These are phyloP conservation scores for Pristionchus maxplancki DNA, from an alignment of 2,888 invertebrate species.

Conservation along the genomic window DNA sequence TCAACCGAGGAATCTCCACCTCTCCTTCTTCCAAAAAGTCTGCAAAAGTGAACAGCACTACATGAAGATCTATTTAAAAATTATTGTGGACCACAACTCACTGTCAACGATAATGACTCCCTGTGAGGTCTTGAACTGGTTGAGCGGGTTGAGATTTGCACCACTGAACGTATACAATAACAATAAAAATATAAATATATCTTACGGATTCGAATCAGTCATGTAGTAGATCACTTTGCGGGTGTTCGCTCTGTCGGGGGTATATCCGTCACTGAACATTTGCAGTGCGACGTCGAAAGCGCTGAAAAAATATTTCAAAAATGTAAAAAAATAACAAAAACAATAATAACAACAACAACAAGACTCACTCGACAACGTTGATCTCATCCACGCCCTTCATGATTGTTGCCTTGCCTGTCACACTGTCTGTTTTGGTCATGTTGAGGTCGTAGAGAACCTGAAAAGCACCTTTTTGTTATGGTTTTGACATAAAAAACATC, in stretches of 20 bases:
- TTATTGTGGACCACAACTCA: background rate
- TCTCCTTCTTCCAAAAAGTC: background rate
- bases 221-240: background rate
- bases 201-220: background rate
- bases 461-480: background rate
- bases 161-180: background rate
- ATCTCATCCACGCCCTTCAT: background rate
- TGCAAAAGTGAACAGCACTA: background rate
- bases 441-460: slow-evolving; percentile 1
- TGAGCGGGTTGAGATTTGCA: background rate
- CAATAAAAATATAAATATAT: no score
- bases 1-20: background rate
- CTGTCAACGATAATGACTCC: background rate
- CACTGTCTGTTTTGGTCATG: background rate
- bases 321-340: background rate
- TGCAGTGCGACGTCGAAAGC: background rate
- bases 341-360: no score
- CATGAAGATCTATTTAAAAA: background rate
- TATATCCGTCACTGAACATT: background rate
- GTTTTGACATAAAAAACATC: background rate
- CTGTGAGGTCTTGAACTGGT: background rate
- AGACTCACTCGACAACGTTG: background rate
- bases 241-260: background rate
- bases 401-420: background rate
- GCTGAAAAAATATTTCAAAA: background rate